A percentile compares a stretch with the other conserved stretches of the same genome.
phyloP scores from a whole-genome alignment of 2,797 vertebrate species.

The Mionectes olivaceus region DNA sequence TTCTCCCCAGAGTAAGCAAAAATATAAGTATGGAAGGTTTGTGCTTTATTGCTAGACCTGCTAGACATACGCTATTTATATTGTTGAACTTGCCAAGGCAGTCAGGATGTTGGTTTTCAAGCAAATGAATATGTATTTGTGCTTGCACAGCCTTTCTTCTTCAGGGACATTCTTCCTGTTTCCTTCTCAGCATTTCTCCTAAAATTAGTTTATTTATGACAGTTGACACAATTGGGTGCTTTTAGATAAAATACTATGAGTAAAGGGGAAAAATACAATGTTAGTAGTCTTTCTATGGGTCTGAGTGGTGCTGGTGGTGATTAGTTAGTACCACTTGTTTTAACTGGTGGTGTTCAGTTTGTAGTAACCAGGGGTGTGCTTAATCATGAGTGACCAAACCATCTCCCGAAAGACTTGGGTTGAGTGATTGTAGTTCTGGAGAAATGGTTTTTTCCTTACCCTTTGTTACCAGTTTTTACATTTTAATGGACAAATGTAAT shows the following conservation, averaged over 20 bases:
- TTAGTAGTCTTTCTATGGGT: not conserved
- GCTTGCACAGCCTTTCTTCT: not conserved
- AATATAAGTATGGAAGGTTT: not conserved
- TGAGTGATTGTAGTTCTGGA: not conserved
- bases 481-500: not conserved
- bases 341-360: not conserved
- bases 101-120: constrained; percentile 33
- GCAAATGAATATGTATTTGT: not conserved
- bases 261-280: not conserved
- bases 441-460: not conserved
- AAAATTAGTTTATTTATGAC: constrained; percentile 47
- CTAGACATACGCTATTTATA: not conserved
- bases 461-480: not conserved
- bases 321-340: not conserved
- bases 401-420: not conserved
- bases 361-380: not conserved
- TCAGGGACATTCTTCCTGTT: not conserved
- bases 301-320: not conserved
- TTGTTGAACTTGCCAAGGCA: not conserved
- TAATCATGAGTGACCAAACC: not conserved
- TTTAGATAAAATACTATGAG: not conserved
- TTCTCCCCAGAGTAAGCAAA: not conserved
- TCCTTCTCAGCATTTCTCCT: constrained; percentile 29
- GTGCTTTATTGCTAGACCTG: not conserved
- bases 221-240: not conserved